Evolutionary conservation across 1,140 invertebrate species (phyloP).

Genomic region (Drusus annulatus): DNA sequence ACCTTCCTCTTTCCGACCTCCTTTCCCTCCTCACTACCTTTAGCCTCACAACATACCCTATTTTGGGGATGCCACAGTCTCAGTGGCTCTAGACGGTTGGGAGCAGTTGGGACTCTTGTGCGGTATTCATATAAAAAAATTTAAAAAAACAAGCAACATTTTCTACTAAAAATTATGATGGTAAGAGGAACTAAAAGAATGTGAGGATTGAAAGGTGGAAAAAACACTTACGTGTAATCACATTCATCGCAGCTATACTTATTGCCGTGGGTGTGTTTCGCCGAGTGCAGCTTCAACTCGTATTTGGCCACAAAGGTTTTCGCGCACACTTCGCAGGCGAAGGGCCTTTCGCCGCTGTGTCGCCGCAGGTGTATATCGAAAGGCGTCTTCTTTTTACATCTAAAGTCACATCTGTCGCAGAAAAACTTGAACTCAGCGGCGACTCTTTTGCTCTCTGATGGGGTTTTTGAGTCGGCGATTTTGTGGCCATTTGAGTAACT

Average conservation of each 20-base stretch:
- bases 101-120: too few species aligned
- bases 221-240: constrained; percentile 41
- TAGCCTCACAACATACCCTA: too few species aligned
- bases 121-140: too few species aligned
- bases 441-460: constrained; percentile 9
- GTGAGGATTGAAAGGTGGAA: too few species aligned
- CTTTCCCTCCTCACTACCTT: too few species aligned
- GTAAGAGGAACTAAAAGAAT: too few species aligned
- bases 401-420: constrained; percentile 52
- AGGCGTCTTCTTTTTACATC: constrained; percentile 40
- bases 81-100: too few species aligned
- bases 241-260: constrained; percentile 46
- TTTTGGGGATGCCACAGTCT: too few species aligned
- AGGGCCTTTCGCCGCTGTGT: constrained; percentile 44
- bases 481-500: background rate
- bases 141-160: too few species aligned
- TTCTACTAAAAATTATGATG: too few species aligned
- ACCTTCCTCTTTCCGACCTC: too few species aligned
- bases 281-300: constrained; percentile 49
- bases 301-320: constrained; percentile 47
- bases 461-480: background rate
- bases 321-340: constrained; percentile 33
- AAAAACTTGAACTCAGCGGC: constrained; percentile 44
- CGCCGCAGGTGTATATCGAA: constrained; percentile 52
- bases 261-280: constrained; percentile 27